These are phyloP conservation scores for Drosophila subobscura DNA, from an alignment of 1,140 invertebrate species.

Conservation along the genomic window DNA sequence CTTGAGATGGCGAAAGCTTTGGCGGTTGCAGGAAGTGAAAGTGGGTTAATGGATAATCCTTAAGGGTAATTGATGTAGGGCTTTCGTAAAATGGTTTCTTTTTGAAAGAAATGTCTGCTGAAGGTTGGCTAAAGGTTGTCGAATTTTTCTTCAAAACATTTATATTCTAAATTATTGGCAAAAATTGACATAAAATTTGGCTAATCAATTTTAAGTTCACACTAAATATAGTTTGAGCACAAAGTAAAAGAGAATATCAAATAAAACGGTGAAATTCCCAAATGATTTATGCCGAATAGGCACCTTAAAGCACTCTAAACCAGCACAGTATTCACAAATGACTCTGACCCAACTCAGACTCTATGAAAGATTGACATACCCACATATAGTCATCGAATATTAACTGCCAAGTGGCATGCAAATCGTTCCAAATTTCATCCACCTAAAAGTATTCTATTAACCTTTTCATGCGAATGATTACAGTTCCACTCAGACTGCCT, in stretches of 20 bases:
- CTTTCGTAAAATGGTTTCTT: not conserved
- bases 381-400: conserved; percentile 11
- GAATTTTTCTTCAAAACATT: too few relatives aligned
- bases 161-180: too few relatives aligned
- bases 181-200: not conserved
- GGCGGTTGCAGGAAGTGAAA: not conserved
- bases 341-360: conserved; percentile 9
- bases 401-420: conserved; percentile 62
- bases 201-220: too few relatives aligned
- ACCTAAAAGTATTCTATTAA: conserved; percentile 28
- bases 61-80: conserved; percentile 8
- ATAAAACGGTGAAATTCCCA: not conserved
- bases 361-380: not conserved
- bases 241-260: not conserved
- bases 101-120: not conserved
- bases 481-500: conserved; percentile 12
- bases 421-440: conserved; percentile 33
- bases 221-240: not conserved
- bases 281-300: conserved; percentile 1
- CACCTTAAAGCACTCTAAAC: conserved; percentile 8
- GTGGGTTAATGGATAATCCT: conserved; percentile 31
- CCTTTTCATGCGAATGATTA: conserved; percentile 10
- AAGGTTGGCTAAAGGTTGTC: conserved; percentile 17
- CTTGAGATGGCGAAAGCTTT: conserved; percentile 3
- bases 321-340: conserved; percentile 15